Conservation (phyloP, 2,797 vertebrate genomes). For the Poecilia velifera region DNA sequence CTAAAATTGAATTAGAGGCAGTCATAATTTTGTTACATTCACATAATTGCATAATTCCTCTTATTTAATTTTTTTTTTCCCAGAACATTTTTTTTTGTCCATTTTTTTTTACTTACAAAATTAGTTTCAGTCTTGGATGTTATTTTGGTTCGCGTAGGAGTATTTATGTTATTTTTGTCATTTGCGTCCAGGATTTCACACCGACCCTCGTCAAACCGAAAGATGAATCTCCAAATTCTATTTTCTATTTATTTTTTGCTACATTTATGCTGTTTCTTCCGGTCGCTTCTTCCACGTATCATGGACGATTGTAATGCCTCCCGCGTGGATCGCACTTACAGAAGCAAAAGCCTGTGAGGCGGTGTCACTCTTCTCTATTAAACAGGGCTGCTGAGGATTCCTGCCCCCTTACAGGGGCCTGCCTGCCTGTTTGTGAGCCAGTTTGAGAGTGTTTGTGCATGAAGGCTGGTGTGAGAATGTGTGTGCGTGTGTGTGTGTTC, state of each 20-base stretch:
- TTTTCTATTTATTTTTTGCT: background rate
- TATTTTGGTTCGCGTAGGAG: background rate
- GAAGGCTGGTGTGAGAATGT: slow-evolving; percentile 57
- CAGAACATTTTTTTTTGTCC: background rate
- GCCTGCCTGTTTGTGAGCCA: slow-evolving; percentile 82
- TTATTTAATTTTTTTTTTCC: slow-evolving; percentile 15
- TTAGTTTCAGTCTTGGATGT: background rate
- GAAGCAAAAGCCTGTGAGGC: slow-evolving; percentile 66
- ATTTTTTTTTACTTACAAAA: background rate
- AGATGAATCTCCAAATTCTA: background rate
- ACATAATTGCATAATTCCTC: slow-evolving; percentile 4
- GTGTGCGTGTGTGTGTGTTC: slow-evolving; percentile 47
- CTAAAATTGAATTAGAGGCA: slow-evolving; percentile 22
- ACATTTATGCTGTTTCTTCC: background rate
- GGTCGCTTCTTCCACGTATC: slow-evolving; percentile 15
- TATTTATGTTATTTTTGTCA: background rate
- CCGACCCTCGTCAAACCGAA: background rate
- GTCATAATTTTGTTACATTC: slow-evolving; percentile 20
- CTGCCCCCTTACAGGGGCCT: slow-evolving; percentile 82
- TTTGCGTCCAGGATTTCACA: background rate
- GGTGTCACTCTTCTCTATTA: slow-evolving; percentile 81
- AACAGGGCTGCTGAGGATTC: slow-evolving; percentile 78
- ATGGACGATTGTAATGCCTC: slow-evolving; percentile 45
- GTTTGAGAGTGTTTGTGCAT: slow-evolving; percentile 74
- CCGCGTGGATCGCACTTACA: slow-evolving; percentile 39